Evolutionary conservation across 1,140 invertebrate genomes (phyloP).

Genomic region (Mycetomoellerius zeteki): DNA sequence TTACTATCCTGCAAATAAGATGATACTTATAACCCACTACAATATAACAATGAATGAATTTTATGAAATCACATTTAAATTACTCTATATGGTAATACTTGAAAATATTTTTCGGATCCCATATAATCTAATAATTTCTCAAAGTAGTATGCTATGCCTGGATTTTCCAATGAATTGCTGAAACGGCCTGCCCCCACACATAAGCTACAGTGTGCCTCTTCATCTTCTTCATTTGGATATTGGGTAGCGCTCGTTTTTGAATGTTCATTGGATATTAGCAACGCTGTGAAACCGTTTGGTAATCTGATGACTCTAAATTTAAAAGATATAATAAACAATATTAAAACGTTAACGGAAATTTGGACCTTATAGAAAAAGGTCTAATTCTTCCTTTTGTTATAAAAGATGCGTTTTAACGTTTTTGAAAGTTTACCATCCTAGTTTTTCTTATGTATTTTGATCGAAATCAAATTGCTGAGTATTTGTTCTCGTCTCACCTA

Average conservation of each 20-base stretch:
- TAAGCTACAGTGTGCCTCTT: slow-evolving; percentile 90
- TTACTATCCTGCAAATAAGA: slow-evolving; percentile 90
- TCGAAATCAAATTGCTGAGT: not conserved
- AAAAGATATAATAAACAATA: not conserved
- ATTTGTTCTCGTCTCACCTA: slow-evolving; percentile 74
- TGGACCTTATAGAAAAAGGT: not conserved
- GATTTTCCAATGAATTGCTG: slow-evolving; percentile 91
- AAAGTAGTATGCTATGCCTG: slow-evolving; percentile 96
- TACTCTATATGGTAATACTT: slow-evolving; percentile 76
- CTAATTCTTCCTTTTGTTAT: not conserved
- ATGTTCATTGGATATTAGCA: slow-evolving; percentile 89
- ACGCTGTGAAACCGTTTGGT: slow-evolving; percentile 90
- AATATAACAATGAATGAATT: not conserved
- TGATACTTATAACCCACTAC: not conserved
- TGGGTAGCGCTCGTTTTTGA: slow-evolving; percentile 16
- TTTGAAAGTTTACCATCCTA: not conserved
- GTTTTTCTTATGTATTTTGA: not conserved
- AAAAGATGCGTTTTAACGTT: not conserved
- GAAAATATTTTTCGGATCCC: slow-evolving; percentile 94
- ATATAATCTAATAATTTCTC: slow-evolving; percentile 89
- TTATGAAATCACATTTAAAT: not conserved
- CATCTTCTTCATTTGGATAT: slow-evolving; percentile 74
- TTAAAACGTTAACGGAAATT: not conserved
- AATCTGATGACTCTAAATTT: slow-evolving; percentile 88
- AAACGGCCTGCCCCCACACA: slow-evolving; percentile 91